Evolutionary conservation across 2,113 vertebrate genomes (phyloP).

Genomic region (Sprattus sprattus): DNA sequence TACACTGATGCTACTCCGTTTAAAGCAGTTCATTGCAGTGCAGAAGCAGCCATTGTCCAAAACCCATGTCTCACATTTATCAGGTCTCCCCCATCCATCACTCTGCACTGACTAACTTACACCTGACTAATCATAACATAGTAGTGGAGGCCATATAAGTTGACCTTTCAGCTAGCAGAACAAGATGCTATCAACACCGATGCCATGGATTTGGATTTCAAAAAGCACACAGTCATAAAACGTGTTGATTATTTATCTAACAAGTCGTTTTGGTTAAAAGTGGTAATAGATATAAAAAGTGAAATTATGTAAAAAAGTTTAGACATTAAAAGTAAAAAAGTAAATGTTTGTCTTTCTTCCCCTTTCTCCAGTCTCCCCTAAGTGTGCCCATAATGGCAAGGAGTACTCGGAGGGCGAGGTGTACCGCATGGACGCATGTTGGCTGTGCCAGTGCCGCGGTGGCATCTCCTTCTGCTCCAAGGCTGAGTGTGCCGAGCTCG

Average conservation of each 20-base stretch:
- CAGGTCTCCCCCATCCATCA: neutral
- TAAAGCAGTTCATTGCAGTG: neutral
- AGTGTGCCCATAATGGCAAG: conserved; percentile 71
- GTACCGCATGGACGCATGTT: conserved; percentile 77
- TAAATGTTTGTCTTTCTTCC: neutral
- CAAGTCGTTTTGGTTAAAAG: too few species aligned
- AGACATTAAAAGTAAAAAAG: too few species aligned
- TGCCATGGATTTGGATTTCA: too few species aligned
- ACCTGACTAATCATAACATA: neutral
- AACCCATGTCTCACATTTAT: neutral
- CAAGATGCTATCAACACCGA: too few species aligned
- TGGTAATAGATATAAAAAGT: too few species aligned
- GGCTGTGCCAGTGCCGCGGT: conserved; percentile 77
- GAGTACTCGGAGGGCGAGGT: conserved; percentile 73
- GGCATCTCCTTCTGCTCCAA: conserved; percentile 81
- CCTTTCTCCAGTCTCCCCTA: conserved; percentile 61
- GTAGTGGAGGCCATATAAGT: too few species aligned
- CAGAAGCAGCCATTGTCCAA: neutral
- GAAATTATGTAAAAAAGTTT: too few species aligned
- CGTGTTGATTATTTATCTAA: too few species aligned
- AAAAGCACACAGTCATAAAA: too few species aligned
- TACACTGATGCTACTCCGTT: neutral
- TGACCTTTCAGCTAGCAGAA: too few species aligned
- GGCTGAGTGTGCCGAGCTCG: conserved; percentile 73
- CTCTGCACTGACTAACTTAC: neutral